Conservation (phyloP, 2,888 invertebrate genomes). For the Brachypterus glaber region DNA sequence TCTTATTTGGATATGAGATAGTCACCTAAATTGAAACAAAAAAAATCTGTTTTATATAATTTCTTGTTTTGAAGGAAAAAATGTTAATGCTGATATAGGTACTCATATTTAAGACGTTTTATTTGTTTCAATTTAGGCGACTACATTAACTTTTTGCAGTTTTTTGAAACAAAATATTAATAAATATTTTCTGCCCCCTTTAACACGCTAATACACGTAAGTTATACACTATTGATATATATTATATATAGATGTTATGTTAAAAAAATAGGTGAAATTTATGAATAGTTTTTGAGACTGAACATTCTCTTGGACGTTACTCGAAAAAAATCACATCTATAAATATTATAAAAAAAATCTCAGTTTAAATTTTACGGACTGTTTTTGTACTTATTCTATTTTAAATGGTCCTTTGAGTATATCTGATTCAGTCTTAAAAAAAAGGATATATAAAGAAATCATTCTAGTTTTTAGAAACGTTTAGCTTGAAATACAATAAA, state of each 20-base stretch:
- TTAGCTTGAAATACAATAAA: constrained; percentile 32
- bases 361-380: too few relatives aligned
- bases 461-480: constrained; percentile 31
- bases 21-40: too few relatives aligned
- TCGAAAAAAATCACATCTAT: too few relatives aligned
- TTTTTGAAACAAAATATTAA: constrained; percentile 31
- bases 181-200: constrained; percentile 38
- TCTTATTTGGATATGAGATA: constrained; percentile 23
- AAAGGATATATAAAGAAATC: constrained; percentile 29
- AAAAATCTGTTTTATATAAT: too few relatives aligned
- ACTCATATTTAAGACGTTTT: too few relatives aligned
- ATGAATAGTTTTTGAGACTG: constrained; percentile 24
- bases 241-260: constrained; percentile 25
- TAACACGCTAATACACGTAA: constrained; percentile 31
- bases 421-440: constrained; percentile 1
- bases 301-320: too few relatives aligned
- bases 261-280: constrained; percentile 28
- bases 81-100: too few relatives aligned
- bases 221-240: constrained; percentile 36
- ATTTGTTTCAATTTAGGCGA: constrained; percentile 14
- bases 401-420: too few relatives aligned
- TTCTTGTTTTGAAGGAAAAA: too few relatives aligned
- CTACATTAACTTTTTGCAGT: constrained; percentile 35
- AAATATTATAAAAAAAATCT: too few relatives aligned
- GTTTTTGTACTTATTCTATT: too few relatives aligned